Conservation (phyloP, 2,888 invertebrate genomes). For the Ypsolopha sequella region DNA sequence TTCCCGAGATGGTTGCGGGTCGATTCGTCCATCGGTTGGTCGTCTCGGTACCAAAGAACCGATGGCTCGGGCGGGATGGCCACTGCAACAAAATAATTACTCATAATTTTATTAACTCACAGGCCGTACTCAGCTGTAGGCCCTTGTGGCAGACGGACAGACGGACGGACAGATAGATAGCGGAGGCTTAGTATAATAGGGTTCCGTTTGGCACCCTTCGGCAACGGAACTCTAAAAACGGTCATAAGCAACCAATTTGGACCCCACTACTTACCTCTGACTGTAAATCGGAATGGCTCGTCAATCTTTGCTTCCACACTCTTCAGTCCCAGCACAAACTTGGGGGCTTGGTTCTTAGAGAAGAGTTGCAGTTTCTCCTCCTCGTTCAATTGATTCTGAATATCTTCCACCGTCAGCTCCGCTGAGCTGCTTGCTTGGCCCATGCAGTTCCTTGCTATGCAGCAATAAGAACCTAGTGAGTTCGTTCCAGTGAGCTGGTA, state of each 20-base stretch:
- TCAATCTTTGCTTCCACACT: conserved; percentile 87
- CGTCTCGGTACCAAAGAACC: conserved; percentile 90
- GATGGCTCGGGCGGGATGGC: conserved; percentile 85
- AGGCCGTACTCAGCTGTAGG: too few relatives aligned
- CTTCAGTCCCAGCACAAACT: conserved; percentile 84
- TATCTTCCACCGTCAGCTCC: conserved; percentile 90
- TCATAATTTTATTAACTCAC: too few relatives aligned
- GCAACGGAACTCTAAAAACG: too few relatives aligned
- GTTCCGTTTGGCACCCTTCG: too few relatives aligned
- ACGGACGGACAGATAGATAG: too few relatives aligned
- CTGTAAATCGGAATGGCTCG: conserved; percentile 83
- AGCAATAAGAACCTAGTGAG: conserved; percentile 85
- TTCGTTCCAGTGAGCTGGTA: conserved; percentile 93
- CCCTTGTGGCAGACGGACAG: too few relatives aligned
- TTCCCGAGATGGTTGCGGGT: conserved; percentile 75
- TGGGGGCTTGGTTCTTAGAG: conserved; percentile 84
- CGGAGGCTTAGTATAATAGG: too few relatives aligned
- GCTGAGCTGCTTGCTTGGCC: conserved; percentile 89
- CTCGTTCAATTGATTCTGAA: conserved; percentile 89
- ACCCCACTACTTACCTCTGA: conserved; percentile 74
- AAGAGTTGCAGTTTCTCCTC: conserved; percentile 84
- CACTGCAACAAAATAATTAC: conserved; percentile 58
- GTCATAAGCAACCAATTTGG: background rate
- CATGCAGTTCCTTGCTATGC: conserved; percentile 92
- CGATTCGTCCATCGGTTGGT: conserved; percentile 78